Evolutionary conservation across 2,888 invertebrate genomes (phyloP), one percentile per base, ranked within the genome.

Genomic region (Petrophora chlorosata): DNA sequence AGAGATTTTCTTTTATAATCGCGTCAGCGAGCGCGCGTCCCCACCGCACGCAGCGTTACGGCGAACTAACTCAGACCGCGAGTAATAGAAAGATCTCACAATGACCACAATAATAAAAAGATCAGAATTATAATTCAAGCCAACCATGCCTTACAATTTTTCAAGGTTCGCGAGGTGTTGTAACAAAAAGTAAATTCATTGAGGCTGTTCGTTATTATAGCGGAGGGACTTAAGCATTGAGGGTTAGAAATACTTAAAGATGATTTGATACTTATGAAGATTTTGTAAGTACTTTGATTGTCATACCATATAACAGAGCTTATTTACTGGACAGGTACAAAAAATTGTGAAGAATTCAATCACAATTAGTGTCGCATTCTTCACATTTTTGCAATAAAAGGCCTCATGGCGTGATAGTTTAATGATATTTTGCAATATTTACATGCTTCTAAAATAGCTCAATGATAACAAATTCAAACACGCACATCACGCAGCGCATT

Each of bases 81-180:
- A 59, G 64, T 65, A 73, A 77, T 79, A 77, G 80, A 78, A 80
- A 82, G 76, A 84, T 81, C 75, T 75, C 71, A 72, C 76, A 73
- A 73, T 71, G 73, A 78, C 74, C 72, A 76, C 78, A 78, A 79
- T n/a, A n/a, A 82, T 78, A 75, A 73, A 77, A 73, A 60, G 35
- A 43, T 25, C 67, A 66, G 50, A 52, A 61, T 63, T 56, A 50
- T 50, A 50, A 68, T 60, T 62, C 59, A 60, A 64, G 62, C 53
- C 62, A 61, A 65, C 66, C 43, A 39, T 56, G 59, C 59, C 58
- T 61, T 61, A 69, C 64, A 61, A 52, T 57, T 56, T 62, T 68
- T 71, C 71, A 72, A 74, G 74, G 71, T 63, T 67, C 54, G 56
- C 44, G 54, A 56, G 59, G 54, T 52, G 62, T 57, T 53, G 57